Evolutionary conservation across 1,140 invertebrate genomes (phyloP).

Genomic region (Zaprionus ornatus): DNA sequence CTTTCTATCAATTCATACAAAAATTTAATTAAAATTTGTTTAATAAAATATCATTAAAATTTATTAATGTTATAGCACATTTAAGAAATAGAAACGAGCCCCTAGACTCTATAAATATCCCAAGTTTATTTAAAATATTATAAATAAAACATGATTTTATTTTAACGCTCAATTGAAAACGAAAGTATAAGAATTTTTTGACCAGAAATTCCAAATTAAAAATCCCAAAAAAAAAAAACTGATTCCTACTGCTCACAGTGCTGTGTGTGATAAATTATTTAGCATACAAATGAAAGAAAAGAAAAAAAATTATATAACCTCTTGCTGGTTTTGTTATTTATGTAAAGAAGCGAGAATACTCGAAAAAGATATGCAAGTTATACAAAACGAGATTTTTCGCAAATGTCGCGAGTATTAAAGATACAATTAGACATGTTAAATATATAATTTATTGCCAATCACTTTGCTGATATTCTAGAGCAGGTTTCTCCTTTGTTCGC

Average conservation of each 20-base stretch:
- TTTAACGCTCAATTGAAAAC: neutral
- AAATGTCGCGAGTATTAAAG: slow-evolving; percentile 27
- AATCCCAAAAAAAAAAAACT: neutral
- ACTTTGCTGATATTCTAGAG: slow-evolving; percentile 33
- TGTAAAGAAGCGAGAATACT: neutral
- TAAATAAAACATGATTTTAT: neutral
- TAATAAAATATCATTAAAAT: too few species aligned
- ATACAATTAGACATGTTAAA: slow-evolving; percentile 37
- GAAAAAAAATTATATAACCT: slow-evolving; percentile 15
- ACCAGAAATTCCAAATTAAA: neutral
- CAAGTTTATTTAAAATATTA: neutral
- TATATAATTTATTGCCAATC: slow-evolving; percentile 29
- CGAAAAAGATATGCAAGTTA: neutral
- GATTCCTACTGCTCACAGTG: neutral
- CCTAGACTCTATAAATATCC: neutral
- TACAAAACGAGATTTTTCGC: slow-evolving; percentile 17
- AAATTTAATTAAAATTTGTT: too few species aligned
- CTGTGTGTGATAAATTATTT: neutral
- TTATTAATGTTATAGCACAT: too few species aligned
- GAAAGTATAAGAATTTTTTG: neutral
- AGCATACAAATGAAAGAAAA: neutral
- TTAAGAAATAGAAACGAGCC: too few species aligned
- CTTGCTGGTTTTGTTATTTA: neutral
- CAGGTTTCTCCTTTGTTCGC: slow-evolving; percentile 38
- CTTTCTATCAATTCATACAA: too few species aligned